Percentiles rank a stretch among this genome's conserved stretches.
phyloP scores from a whole-genome alignment of 2,888 invertebrate genomes.

The Tenthredo distinguenda region DNA sequence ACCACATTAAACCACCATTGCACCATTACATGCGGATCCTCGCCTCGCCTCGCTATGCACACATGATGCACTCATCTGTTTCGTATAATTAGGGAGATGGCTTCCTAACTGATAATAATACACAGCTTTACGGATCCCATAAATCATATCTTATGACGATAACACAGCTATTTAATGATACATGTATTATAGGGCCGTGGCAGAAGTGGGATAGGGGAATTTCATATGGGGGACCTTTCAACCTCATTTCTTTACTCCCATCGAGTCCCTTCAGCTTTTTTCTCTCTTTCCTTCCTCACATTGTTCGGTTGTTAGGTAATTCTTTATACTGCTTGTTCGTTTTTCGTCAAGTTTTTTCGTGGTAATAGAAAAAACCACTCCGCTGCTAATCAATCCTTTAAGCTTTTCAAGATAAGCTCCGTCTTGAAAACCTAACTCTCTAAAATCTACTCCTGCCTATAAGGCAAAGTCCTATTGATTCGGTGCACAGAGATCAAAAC shows the following conservation, averaged over 20 bases:
- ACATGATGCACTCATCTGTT: conserved; percentile 64
- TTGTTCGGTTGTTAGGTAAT: not conserved
- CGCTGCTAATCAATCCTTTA: conserved; percentile 2
- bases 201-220: conserved; percentile 23
- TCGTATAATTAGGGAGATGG: conserved; percentile 71
- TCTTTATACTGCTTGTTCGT: not conserved
- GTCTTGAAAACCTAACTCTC: not conserved
- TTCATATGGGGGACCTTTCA: conserved; percentile 9
- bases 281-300: not conserved
- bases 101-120: conserved; percentile 63
- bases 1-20: conserved; percentile 1
- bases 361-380: not conserved
- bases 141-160: conserved; percentile 54
- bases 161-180: conserved; percentile 56
- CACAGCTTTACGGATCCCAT: conserved; percentile 53
- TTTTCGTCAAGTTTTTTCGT: too few species aligned
- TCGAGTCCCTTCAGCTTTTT: not conserved
- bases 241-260: conserved; percentile 11
- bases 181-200: conserved; percentile 36
- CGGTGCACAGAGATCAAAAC: not conserved
- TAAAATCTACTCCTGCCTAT: not conserved
- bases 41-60: not conserved
- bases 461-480: not conserved
- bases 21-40: conserved; percentile 55
- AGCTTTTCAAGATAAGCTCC: not conserved